These are phyloP conservation scores for Halisarca cf. caerulea DNA, from an alignment of 37 sponge, comb jelly and placozoan species.

Conservation along the genomic window DNA sequence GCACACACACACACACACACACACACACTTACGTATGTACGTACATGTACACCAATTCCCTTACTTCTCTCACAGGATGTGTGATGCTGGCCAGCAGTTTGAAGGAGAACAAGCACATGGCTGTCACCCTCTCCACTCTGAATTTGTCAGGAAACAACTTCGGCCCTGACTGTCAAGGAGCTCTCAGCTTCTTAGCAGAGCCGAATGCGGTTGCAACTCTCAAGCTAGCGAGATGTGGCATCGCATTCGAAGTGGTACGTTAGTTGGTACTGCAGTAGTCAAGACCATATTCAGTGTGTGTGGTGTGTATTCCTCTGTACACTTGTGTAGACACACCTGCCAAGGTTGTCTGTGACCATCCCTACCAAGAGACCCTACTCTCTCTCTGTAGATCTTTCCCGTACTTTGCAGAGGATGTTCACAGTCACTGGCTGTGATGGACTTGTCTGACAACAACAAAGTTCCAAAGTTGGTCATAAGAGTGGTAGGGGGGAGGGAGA, in stretches of 20 bases:
- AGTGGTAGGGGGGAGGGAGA: too few species aligned
- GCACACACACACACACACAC: slow-evolving; percentile 10
- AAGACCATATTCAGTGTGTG: background rate
- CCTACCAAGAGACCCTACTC: too few species aligned
- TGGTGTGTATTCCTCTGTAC: too few species aligned
- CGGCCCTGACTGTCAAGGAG: slow-evolving; percentile 69
- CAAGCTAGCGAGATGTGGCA: slow-evolving; percentile 59
- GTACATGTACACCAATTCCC: too few species aligned
- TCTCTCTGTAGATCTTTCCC: slow-evolving; percentile 72
- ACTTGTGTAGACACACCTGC: too few species aligned
- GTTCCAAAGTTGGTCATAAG: background rate
- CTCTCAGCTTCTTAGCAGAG: slow-evolving; percentile 70
- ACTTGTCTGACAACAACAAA: slow-evolving; percentile 45
- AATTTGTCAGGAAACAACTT: slow-evolving; percentile 64
- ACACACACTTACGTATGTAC: background rate
- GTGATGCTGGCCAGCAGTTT: slow-evolving; percentile 51
- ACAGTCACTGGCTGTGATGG: slow-evolving; percentile 14
- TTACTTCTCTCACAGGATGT: slow-evolving; percentile 30
- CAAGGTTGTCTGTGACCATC: too few species aligned
- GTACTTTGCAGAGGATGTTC: slow-evolving; percentile 60
- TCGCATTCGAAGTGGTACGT: slow-evolving; percentile 48
- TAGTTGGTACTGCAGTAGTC: background rate
- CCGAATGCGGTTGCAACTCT: slow-evolving; percentile 62
- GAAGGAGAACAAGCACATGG: slow-evolving; percentile 71
- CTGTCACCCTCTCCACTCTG: slow-evolving; percentile 44